A percentile compares a stretch with the other conserved stretches of the same genome.
phyloP scores from a whole-genome alignment of 2,113 vertebrate genomes.

The Eulemur rufifrons region DNA sequence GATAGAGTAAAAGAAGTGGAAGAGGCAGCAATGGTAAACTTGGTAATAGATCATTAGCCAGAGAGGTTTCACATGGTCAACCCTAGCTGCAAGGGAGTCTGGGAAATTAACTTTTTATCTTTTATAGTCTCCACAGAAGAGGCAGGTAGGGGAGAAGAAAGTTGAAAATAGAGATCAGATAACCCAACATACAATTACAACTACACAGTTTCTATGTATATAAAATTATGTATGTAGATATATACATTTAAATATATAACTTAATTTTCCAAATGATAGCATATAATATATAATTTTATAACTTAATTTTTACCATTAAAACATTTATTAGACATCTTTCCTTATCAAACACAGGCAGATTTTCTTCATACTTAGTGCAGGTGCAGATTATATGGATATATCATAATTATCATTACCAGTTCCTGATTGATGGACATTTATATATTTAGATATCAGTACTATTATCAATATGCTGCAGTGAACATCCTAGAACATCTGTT shows the following conservation, averaged over 20 bases:
- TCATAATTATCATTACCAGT: constrained; percentile 21
- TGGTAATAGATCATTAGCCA: background rate
- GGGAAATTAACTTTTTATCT: background rate
- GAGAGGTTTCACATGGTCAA: background rate
- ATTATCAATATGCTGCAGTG: background rate
- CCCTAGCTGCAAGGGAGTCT: background rate
- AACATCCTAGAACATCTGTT: background rate
- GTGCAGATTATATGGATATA: background rate
- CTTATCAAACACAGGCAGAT: background rate
- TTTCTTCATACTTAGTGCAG: constrained; percentile 37
- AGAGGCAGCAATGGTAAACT: background rate
- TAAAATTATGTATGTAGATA: background rate
- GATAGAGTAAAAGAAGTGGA: background rate
- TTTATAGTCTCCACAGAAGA: background rate
- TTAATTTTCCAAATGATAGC: background rate
- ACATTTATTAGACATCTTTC: background rate
- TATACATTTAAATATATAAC: background rate
- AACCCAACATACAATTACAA: background rate
- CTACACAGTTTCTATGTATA: background rate
- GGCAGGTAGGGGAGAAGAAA: background rate
- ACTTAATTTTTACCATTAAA: background rate
- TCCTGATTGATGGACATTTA: constrained; percentile 13
- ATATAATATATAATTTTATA: background rate
- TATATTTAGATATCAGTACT: background rate
- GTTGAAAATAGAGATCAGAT: background rate